Evolutionary conservation across 2,888 invertebrate species (phyloP), one percentile per base, ranked within the genome.

Genomic region (Leptogaster cylindrica): DNA sequence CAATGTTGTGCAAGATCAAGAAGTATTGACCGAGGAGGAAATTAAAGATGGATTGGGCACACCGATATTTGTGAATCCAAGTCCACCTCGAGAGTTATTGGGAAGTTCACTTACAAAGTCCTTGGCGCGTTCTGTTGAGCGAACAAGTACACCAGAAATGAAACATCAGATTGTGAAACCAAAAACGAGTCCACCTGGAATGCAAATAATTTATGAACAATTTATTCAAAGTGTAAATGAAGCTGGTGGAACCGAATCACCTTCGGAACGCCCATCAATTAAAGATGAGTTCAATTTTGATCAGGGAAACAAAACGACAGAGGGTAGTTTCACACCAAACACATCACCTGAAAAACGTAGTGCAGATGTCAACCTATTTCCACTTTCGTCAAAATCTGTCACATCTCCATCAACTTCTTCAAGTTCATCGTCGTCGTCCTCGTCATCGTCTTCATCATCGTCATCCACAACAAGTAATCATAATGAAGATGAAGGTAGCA

Each of bases 181-280:
- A n/a, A n/a, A n/a, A n/a, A n/a, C n/a, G n/a, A n/a, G n/a, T n/a
- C n/a, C n/a, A n/a, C n/a, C n/a, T 25, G 77, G 74, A 14, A 80
- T 80, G 73, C 76, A 79, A 65, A 76, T 77, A 5, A 51, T 80
- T 7, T 80, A 80, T 65, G 78, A 80, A 66, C 77, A 79, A 65
- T 80, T 80, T 50, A 77, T 80, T 67, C 77, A 76, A 66, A 79
- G 78, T 71, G 80, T 80, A 8, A 76, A 77, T 23, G 77, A 74
- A 50, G 71, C 76, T 7, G 74, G 74, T 2, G 73, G 74, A 5
- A 73, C 73, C 31, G 70, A 74, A 10, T 65, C 64, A 6, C 8
- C 31, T n/a, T 5, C 16, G 2, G 8, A 52, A 18, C 16, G 20
- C 14, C 55, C 2, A 4, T 18, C 36, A 12, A 55, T 25, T 12